Base-by-base conservation (phyloP, 2,888 invertebrate species). In the Oxystoma pomonae region DNA sequence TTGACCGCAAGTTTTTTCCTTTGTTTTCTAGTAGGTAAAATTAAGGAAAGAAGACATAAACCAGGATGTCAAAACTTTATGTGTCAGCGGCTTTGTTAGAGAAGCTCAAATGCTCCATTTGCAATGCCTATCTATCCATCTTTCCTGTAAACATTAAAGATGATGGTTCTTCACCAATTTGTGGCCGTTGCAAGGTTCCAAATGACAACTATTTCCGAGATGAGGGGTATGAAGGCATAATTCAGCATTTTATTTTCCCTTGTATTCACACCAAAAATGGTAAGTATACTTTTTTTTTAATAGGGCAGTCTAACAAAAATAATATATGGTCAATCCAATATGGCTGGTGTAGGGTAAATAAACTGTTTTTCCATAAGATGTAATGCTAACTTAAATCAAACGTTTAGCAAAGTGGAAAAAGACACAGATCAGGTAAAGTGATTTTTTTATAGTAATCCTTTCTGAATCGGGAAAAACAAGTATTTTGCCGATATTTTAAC, bases 181-280 rank as follows among this genome's bases (percentile, higher is more conserved):
- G 77, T 65, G 77, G 77, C 1, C 69, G 77, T 21, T 77, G 77
- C 58, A 60, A 70, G 17, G 21, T 67, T 0, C 65, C 68, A 20
- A 69, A 71, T 17, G 69, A 69, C 35, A 65, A 60, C 12, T 69
- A 62, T 51, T 17, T 72, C 5, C 69, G 72, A 9, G 73, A 76
- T 63, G 65, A 67, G 50, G 70, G 70, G 1, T 78, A 74, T 55
- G 77, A 78, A 71, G 63, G 63, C 20, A 62, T 76, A 0, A 73
- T 74, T 1, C 67, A 72, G 60, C 70, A 71, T 62, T 61, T 77
- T 7, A 60, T 66, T 16, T 78, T 77, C 61, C 75, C 77, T 2
- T 78, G 78, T 61, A 67, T 67, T n/a, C 69, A 74, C 58, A 56
- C 69, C n/a, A 55, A 64, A 1, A 67, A 69, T 62, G 78, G 77